Conservation (phyloP, 2,888 invertebrate genomes). For the Papilio protenor region DNA sequence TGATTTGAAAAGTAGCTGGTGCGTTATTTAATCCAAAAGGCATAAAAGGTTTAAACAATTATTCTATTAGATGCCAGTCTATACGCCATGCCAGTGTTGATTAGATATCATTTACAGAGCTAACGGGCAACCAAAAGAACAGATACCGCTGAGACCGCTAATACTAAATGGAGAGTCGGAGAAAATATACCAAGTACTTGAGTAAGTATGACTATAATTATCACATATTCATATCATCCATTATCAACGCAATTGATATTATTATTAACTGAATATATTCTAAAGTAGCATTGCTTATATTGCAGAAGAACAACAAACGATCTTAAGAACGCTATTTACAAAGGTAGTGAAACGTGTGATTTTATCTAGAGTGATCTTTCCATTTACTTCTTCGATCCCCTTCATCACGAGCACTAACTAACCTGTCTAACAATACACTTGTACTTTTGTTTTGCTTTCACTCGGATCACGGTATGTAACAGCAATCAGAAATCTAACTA, state of each 20-base stretch:
- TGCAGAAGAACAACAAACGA: slow-evolving; percentile 83
- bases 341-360: slow-evolving; percentile 79
- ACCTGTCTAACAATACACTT: slow-evolving; percentile 30
- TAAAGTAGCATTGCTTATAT: slow-evolving; percentile 64
- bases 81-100: too few relatives aligned
- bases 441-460: slow-evolving; percentile 59
- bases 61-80: background rate
- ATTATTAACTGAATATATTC: slow-evolving; percentile 41
- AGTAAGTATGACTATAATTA: slow-evolving; percentile 83
- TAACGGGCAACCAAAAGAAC: slow-evolving; percentile 85
- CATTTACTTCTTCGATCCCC: slow-evolving; percentile 48
- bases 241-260: slow-evolving; percentile 47
- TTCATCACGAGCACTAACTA: slow-evolving; percentile 42
- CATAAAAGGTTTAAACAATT: too few relatives aligned
- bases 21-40: too few relatives aligned
- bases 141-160: slow-evolving; percentile 90
- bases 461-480: slow-evolving; percentile 56
- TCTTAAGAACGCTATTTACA: slow-evolving; percentile 80
- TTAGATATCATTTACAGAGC: slow-evolving; percentile 58
- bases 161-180: slow-evolving; percentile 88
- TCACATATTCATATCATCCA: slow-evolving; percentile 46
- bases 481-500: slow-evolving; percentile 83
- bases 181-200: slow-evolving; percentile 88
- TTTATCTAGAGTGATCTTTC: slow-evolving; percentile 55
- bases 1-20: too few relatives aligned